These are phyloP conservation scores for Listronotus oregonensis DNA, from an alignment of 1,140 invertebrate genomes.

Conservation along the genomic window DNA sequence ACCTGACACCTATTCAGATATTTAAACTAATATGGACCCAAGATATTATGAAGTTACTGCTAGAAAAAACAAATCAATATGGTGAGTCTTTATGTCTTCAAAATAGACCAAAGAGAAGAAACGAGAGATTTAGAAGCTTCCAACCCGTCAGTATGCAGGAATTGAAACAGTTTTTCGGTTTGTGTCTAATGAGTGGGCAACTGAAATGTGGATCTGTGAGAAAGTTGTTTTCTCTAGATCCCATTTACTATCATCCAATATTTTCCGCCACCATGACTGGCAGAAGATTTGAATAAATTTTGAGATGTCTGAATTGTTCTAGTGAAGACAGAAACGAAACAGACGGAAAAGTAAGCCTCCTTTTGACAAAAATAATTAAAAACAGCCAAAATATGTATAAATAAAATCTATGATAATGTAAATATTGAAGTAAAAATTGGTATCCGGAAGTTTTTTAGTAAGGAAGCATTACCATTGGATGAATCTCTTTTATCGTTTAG, in stretches of 20 bases:
- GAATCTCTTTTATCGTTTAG: constrained; percentile 13
- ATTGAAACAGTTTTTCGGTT: constrained; percentile 7
- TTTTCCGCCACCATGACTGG: constrained; percentile 9
- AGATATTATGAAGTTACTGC: too few species aligned
- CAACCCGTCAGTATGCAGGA: background rate
- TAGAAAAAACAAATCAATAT: too few species aligned
- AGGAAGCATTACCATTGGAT: constrained; percentile 12
- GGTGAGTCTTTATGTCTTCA: too few species aligned
- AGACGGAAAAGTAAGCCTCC: too few species aligned
- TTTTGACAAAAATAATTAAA: constrained; percentile 7
- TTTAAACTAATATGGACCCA: too few species aligned
- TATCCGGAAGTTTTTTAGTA: too few species aligned
- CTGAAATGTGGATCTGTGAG: background rate
- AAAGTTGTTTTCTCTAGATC: constrained; percentile 3
- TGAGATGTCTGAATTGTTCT: background rate
- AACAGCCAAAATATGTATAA: background rate
- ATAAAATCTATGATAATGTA: too few species aligned
- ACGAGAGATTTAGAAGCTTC: background rate
- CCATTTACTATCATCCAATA: constrained; percentile 14
- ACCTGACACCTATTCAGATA: too few species aligned
- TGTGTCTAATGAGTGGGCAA: constrained; percentile 1
- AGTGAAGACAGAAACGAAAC: too few species aligned
- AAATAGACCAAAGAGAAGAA: constrained; percentile 4
- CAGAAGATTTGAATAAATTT: constrained; percentile 11
- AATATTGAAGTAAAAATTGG: too few species aligned